Evolutionary conservation across 2,888 invertebrate genomes (phyloP).

Genomic region (Marasmarcha lunaedactyla): DNA sequence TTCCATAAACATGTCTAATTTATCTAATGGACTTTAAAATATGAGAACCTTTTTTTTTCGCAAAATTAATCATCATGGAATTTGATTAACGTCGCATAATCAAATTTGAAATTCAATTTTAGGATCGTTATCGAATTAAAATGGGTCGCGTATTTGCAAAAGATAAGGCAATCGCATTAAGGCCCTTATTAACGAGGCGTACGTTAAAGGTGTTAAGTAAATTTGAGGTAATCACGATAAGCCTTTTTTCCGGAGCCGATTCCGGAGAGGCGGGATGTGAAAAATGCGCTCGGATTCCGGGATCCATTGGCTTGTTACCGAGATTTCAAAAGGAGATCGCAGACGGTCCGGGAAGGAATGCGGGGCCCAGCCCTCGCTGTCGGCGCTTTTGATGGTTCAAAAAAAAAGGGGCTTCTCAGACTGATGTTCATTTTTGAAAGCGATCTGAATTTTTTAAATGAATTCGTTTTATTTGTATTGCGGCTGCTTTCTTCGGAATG

Average conservation of each 20-base stretch:
- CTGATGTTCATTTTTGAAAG: constrained; percentile 53
- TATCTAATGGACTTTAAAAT: constrained; percentile 2
- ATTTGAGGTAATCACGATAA: constrained; percentile 67
- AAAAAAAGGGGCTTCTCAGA: constrained; percentile 31
- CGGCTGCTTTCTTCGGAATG: background rate
- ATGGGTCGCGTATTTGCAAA: constrained; percentile 33
- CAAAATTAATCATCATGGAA: constrained; percentile 41
- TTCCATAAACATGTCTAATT: constrained; percentile 12
- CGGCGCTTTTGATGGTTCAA: constrained; percentile 42
- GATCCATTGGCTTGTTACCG: constrained; percentile 71
- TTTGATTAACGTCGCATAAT: constrained; percentile 43
- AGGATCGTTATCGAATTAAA: constrained; percentile 53
- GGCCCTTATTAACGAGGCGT: constrained; percentile 57
- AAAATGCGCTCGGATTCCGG: constrained; percentile 44
- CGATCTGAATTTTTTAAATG: constrained; percentile 33
- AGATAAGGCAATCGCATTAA: constrained; percentile 58
- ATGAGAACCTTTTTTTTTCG: constrained; percentile 27
- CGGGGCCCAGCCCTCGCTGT: constrained; percentile 26
- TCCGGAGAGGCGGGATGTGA: constrained; percentile 27
- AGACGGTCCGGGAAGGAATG: constrained; percentile 44
- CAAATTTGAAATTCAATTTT: constrained; percentile 48
- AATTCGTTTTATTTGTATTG: background rate
- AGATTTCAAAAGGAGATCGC: constrained; percentile 51
- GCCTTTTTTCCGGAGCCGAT: constrained; percentile 49
- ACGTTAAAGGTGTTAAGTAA: constrained; percentile 68